Conservation (phyloP, 2,888 invertebrate genomes). For the Andricus curvator region DNA sequence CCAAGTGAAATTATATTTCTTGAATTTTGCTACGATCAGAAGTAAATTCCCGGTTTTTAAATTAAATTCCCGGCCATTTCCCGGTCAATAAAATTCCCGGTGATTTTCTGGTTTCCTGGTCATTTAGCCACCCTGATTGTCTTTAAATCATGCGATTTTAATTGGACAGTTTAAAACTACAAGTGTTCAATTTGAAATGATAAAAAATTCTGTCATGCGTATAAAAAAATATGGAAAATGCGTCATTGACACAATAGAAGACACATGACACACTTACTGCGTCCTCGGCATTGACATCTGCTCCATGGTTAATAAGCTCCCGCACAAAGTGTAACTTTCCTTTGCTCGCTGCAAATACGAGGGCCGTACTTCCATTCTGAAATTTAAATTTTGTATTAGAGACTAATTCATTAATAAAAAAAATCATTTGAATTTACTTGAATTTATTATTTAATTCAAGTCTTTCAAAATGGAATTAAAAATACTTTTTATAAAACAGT, state of each 20-base stretch:
- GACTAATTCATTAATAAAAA: background rate
- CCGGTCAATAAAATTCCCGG: no score
- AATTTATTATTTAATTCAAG: no score
- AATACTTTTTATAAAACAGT: no score
- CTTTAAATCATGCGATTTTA: no score
- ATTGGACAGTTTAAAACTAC: no score
- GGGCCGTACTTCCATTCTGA: slow-evolving; percentile 95
- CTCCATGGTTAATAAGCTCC: slow-evolving; percentile 92
- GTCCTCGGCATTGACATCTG: slow-evolving; percentile 95
- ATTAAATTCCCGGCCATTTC: no score
- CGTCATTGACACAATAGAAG: slow-evolving; percentile 37
- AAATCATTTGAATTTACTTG: background rate
- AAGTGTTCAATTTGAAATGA: background rate
- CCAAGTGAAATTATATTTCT: no score
- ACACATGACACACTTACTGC: slow-evolving; percentile 78
- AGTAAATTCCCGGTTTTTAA: no score
- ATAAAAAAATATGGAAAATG: slow-evolving; percentile 27
- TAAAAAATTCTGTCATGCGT: slow-evolving; percentile 36
- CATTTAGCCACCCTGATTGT: no score
- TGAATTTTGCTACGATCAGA: no score
- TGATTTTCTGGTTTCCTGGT: no score
- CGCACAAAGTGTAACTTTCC: slow-evolving; percentile 92
- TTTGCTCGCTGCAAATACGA: slow-evolving; percentile 93
- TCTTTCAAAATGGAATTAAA: no score
- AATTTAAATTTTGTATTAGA: background rate